Base-by-base conservation (phyloP, 2,888 invertebrate genomes). In the Julus scanicus region DNA sequence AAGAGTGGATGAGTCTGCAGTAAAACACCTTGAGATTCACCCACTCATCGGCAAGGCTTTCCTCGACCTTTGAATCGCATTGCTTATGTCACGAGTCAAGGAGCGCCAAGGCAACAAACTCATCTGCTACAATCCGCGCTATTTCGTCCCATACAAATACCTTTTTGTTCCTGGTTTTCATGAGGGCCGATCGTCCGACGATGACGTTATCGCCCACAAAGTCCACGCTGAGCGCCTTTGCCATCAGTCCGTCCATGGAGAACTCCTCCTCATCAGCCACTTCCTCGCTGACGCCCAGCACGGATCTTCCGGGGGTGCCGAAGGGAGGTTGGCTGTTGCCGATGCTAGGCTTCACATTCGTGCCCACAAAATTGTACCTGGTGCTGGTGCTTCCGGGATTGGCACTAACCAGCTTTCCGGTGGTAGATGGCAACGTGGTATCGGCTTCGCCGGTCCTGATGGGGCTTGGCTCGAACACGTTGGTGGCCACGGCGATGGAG, bases 101-200 rank as follows among this genome's bases (percentile, higher is more conserved):
- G 44, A 44, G 44, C 44, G 44, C 44, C 44, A 8, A 44, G 44
- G 44, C 44, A 44, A 44, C 44, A 44, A 44, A 44, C 44, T 2
- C 44, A 44, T 44, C 44, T 44, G 44, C 44, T 44, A 8, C 44
- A 44, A 44, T 44, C 44, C 44, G 8, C 44, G 44, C 2, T 8
- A 84, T 29, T 84, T 29, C 49, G 53, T 53, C 53, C 13, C 17
- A 17, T 13, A 86, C 48, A 86, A 53, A 44, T 87, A 87, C 87
- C 87, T 87, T 87, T 71, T 87, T 87, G 57, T 87, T 87, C 37
- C 87, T 29, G 17, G 71, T 87, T 20, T 87, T 87, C 20, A 87
- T 20, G 17, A 87, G 87, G 17, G 87, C 63, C 37, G 87, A 87
- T n/a, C 57, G 48, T 71, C 87, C 87, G 5, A 80, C 80, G n/a